Evolutionary conservation across 2,113 vertebrate genomes (phyloP).

Genomic region (Ondatra zibethicus): DNA sequence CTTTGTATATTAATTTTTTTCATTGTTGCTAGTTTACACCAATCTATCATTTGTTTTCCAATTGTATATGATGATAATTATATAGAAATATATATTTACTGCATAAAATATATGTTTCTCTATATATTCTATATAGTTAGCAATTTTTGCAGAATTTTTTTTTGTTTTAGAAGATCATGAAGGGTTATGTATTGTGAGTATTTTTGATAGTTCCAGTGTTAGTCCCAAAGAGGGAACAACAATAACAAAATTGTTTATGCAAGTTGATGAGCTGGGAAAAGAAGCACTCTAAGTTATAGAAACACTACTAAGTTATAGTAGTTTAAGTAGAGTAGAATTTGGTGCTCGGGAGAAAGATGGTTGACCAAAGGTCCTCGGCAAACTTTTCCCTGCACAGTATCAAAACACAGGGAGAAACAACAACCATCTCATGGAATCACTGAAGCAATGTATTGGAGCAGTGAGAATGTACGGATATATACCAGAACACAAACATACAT

Average conservation of each 20-base stretch:
- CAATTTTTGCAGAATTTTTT: background rate
- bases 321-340: background rate
- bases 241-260: conserved; percentile 48
- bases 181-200: conserved; percentile 36
- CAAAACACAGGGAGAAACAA: background rate
- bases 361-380: background rate
- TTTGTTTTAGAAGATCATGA: conserved; percentile 36
- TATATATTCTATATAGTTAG: conserved; percentile 4
- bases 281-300: background rate
- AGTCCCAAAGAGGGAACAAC: background rate
- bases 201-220: conserved; percentile 33
- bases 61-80: background rate
- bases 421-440: background rate
- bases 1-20: background rate
- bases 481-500: background rate
- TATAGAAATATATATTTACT: no score
- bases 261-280: conserved; percentile 25
- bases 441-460: background rate
- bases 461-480: no score
- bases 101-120: no score
- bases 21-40: background rate
- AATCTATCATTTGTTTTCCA: background rate
- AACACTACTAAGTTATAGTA: background rate
- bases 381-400: background rate
- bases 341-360: background rate